Conservation (phyloP, 1,140 invertebrate genomes). For the Popillia japonica region DNA sequence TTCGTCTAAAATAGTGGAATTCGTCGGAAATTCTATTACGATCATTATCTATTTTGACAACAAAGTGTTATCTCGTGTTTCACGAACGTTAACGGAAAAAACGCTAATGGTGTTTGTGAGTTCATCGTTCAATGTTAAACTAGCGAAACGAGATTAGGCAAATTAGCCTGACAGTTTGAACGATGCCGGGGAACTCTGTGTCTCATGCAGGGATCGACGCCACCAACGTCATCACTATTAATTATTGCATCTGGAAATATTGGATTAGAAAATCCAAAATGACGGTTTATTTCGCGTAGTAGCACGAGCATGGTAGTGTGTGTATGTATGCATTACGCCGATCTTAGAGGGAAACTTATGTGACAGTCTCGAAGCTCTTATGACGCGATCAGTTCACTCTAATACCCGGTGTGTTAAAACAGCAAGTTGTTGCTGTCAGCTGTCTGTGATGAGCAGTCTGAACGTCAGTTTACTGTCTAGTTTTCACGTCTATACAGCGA, state of each 20-base stretch:
- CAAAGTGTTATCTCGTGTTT: conserved; percentile 18
- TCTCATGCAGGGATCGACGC: background rate
- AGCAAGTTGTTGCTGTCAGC: conserved; percentile 55
- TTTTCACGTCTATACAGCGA: conserved; percentile 54
- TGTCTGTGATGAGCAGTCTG: conserved; percentile 52
- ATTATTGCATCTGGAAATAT: conserved; percentile 40
- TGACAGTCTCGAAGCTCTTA: conserved; percentile 39
- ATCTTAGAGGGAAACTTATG: background rate
- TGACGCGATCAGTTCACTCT: conserved; percentile 52
- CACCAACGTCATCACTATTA: conserved; percentile 27
- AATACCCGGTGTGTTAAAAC: conserved; percentile 50
- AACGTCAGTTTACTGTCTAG: conserved; percentile 56
- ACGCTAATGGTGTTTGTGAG: background rate
- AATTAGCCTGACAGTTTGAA: conserved; percentile 10
- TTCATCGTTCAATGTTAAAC: conserved; percentile 18
- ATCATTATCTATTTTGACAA: background rate
- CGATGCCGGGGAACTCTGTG: background rate
- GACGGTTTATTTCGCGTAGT: background rate
- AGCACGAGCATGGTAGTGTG: background rate
- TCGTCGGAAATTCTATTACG: background rate
- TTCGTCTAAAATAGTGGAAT: background rate
- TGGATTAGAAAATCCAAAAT: background rate
- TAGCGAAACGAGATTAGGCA: conserved; percentile 9
- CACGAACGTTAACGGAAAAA: background rate
- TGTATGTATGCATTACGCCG: background rate